Conservation (phyloP, 2,797 vertebrate genomes). For the Clarias laeviceps region DNA sequence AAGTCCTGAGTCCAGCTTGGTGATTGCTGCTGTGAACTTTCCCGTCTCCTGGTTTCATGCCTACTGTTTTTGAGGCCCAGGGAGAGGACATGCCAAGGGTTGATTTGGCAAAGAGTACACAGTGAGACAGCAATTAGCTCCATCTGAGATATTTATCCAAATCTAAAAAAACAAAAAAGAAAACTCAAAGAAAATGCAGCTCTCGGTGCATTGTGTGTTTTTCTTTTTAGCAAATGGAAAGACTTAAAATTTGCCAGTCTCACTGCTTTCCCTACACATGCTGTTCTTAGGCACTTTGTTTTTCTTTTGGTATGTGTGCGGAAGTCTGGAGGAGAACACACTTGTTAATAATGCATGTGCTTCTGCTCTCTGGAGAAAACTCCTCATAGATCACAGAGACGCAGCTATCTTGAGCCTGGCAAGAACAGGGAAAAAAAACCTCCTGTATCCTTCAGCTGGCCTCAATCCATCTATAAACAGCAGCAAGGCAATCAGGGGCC, state of each 20-base stretch:
- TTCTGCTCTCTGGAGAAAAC: conserved; percentile 72
- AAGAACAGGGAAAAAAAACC: conserved; percentile 60
- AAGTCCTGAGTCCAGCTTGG: conserved; percentile 15
- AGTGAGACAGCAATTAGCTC: conserved; percentile 62
- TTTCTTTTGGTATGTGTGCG: conserved; percentile 50
- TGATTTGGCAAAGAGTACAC: conserved; percentile 68
- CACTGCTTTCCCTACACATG: conserved; percentile 20
- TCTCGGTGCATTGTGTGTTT: conserved; percentile 14
- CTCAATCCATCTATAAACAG: conserved; percentile 62
- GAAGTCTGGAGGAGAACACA: conserved; percentile 68
- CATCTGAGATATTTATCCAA: conserved; percentile 55
- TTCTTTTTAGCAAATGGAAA: background rate
- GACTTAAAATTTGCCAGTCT: conserved; percentile 37
- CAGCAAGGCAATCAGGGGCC: background rate
- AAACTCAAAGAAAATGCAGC: conserved; percentile 22
- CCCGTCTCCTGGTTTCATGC: conserved; percentile 48
- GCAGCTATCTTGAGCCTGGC: conserved; percentile 49
- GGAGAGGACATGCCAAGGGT: conserved; percentile 66
- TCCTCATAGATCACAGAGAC: conserved; percentile 71
- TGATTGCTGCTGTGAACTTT: conserved; percentile 26
- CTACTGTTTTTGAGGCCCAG: conserved; percentile 69
- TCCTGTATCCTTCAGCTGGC: conserved; percentile 66
- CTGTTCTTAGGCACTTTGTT: conserved; percentile 56
- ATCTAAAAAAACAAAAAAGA: conserved; percentile 46
- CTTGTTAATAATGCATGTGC: conserved; percentile 81